phyloP scores from a whole-genome alignment of 2,888 invertebrate species.

The Apotomis capreana region DNA sequence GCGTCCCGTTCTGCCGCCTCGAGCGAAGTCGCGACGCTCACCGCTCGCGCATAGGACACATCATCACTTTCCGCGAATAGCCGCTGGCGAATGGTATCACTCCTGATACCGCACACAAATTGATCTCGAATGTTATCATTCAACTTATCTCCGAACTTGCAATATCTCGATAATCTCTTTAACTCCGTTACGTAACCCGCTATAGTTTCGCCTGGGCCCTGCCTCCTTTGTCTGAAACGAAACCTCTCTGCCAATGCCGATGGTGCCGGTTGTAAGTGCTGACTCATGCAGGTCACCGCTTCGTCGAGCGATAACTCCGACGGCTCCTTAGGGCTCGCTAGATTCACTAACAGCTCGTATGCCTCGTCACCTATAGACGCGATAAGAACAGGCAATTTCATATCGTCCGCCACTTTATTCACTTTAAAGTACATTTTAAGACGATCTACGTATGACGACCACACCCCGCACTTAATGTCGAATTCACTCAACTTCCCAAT shows the following conservation, averaged over 20 bases:
- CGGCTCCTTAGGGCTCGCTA: background rate
- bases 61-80: constrained; percentile 12
- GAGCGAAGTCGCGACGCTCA: constrained; percentile 4
- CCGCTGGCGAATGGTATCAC: constrained; percentile 15
- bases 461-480: no score
- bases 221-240: constrained; percentile 13
- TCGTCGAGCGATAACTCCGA: background rate
- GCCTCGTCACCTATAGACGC: constrained; percentile 8
- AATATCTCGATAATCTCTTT: constrained; percentile 12
- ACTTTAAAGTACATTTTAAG: constrained; percentile 21
- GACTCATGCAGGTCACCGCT: background rate
- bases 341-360: constrained; percentile 3
- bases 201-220: background rate
- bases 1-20: constrained; percentile 25
- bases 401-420: constrained; percentile 11
- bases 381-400: constrained; percentile 9
- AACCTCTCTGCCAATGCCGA: constrained; percentile 14
- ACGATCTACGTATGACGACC: no score
- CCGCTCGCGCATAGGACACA: constrained; percentile 4
- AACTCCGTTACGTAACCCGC: constrained; percentile 3
- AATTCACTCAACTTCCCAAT: constrained; percentile 16
- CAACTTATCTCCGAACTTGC: background rate
- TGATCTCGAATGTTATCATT: constrained; percentile 15
- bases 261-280: constrained; percentile 16
- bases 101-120: constrained; percentile 3